Base-by-base conservation (phyloP, 2,797 vertebrate species). In the Anguilla megastoma region DNA sequence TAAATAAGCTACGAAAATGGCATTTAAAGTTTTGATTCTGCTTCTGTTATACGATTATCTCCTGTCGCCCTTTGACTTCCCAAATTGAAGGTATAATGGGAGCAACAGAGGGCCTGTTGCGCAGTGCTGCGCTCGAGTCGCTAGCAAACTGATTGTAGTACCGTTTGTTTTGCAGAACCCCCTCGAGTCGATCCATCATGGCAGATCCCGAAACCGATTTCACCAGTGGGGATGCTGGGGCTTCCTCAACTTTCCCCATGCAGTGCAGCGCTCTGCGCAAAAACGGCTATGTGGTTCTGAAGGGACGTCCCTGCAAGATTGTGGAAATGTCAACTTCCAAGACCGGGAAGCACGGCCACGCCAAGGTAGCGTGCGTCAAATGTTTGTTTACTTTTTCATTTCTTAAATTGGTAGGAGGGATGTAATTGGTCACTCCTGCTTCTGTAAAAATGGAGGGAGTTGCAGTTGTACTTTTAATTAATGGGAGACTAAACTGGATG, bases 311-410 rank as follows among this genome's bases (percentile, higher is more conserved):
- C 3, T 97, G 97, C 93, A 97, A 97, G 94, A 97, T 97, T 90
- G 97, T 97, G 74, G 97, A 97, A 92, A 97, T 97, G 97, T 96
- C 95, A 86, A 97, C 97, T 87, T 97, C 97, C 90, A 97, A 97
- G 90, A 97, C 96, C 24, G 97, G 97, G 90, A 97, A 97, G 89
- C 97, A 97, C 30, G 96, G 97, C 54, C 96, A 97, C 89, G 96
- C 97, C 90, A 97, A 97, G 96, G 97, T 97, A 94, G 92, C 16
- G 16, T 24, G 10, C 14, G 45, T 82, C 79, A 14, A 33, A 18
- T 36, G 8, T 33, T 33, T 33, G 4, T 33, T 14, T 33, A 4
- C 8, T 30, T 74, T 30, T 12, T 33, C 0, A 2, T n/a, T 2
- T 56, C 2, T 52, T 52, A 52, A 52, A 52, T 7, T 7, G 50